Conservation (phyloP, 2,888 invertebrate genomes). For the Tupiocoris notatus region DNA sequence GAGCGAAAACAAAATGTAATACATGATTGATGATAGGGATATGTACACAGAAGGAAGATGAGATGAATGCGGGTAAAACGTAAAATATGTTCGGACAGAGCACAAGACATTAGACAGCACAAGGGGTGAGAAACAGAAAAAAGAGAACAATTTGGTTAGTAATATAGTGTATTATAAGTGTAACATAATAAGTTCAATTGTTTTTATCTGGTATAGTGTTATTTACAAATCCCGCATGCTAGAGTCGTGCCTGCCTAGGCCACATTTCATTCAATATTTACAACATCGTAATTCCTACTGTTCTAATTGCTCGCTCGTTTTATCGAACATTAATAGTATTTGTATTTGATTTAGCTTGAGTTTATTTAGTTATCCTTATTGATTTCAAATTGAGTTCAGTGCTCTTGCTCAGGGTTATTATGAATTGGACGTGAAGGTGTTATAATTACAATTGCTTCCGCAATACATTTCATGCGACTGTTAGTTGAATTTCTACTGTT, state of each 20-base stretch:
- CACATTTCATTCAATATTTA: neutral
- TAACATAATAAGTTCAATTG: too few species aligned
- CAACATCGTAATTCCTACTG: too few species aligned
- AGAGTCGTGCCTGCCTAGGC: neutral
- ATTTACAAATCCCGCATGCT: constrained; percentile 27
- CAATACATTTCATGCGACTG: too few species aligned
- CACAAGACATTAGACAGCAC: constrained; percentile 40
- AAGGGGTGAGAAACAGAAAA: constrained; percentile 16
- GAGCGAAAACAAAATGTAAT: constrained; percentile 28
- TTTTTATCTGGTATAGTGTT: neutral
- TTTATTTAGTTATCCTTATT: too few species aligned
- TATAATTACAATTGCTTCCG: too few species aligned
- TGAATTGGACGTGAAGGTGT: too few species aligned
- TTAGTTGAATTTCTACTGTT: too few species aligned
- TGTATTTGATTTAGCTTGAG: too few species aligned
- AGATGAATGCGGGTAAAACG: constrained; percentile 15
- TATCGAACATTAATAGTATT: too few species aligned
- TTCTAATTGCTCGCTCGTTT: too few species aligned
- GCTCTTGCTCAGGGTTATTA: too few species aligned
- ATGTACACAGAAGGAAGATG: constrained; percentile 35
- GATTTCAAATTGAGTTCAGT: too few species aligned
- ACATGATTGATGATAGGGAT: neutral
- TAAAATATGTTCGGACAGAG: constrained; percentile 1
- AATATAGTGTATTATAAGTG: constrained; percentile 27
- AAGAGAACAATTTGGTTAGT: constrained; percentile 13